Base-by-base conservation (phyloP, 2,888 invertebrate species). In the Scotopteryx bipunctaria region DNA sequence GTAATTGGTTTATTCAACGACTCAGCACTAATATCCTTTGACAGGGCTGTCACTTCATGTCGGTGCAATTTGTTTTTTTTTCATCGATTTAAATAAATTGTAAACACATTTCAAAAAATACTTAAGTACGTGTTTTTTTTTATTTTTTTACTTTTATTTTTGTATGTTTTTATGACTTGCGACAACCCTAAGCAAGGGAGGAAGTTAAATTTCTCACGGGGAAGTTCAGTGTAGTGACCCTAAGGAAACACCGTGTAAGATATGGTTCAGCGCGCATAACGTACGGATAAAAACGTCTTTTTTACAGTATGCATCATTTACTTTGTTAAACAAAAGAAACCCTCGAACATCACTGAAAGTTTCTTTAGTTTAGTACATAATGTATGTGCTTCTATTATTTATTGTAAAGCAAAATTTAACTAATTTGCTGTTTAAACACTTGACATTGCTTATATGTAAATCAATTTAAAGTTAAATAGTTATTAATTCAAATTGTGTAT, bases 221-320 rank as follows among this genome's bases (percentile, higher is more conserved):
- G 62, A 59, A 57, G 58, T 61, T 67, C 68, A 73, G 72, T 72
- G 71, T 65, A 62, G 71, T 75, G 60, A 71, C 77, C 80, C 79
- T 67, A 81, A 84, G 77, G 80, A 73, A 81, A 69, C 65, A 64
- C 63, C 61, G 67, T 73, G 78, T 77, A 84, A 69, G 85, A 76
- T 82, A 86, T 83, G 90, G 81, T 88, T 84, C 81, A 82, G 79
- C 76, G 87, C 75, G 66, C 76, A 64, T 79, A 86, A 88, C 84
- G 83, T 77, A 71, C 76, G 62, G 64, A 55, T 47, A 64, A n/a
- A n/a, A 60, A 59, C 47, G 53, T 48, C 57, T 55, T 51, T 49
- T 55, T 45, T 48, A 45, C 31, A 48, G 41, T 54, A 46, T 54
- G 11, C 45, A 49, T 47, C n/a, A n/a, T 41, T 47, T 42, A 52